Conservation (phyloP, 1,140 invertebrate genomes). For the Zaprionus camerounensis region DNA sequence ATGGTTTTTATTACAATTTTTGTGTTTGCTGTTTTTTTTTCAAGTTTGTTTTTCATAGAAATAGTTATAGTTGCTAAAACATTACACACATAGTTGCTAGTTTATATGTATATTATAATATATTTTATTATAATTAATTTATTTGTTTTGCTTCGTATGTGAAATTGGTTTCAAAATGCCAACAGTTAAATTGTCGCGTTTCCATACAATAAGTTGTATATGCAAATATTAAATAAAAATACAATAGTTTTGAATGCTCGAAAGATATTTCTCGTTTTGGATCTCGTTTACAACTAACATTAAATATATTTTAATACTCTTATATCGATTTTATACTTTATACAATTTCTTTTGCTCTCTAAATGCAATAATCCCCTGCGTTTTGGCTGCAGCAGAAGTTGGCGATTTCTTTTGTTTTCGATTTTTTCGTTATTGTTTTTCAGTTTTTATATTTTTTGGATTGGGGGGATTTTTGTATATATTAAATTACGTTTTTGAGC, state of each 20-base stretch:
- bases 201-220: slow-evolving; percentile 33
- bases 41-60: slow-evolving; percentile 61
- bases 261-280: slow-evolving; percentile 58
- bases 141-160: slow-evolving; percentile 71
- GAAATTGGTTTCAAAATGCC: slow-evolving; percentile 69
- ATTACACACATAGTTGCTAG: slow-evolving; percentile 76
- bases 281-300: slow-evolving; percentile 64
- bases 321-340: slow-evolving; percentile 64
- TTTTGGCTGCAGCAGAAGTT: slow-evolving; percentile 62
- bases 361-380: slow-evolving; percentile 73
- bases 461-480: slow-evolving; percentile 63
- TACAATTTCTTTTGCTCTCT: slow-evolving; percentile 69
- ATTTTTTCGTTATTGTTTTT: slow-evolving; percentile 27
- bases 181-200: slow-evolving; percentile 78
- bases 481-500: slow-evolving; percentile 80
- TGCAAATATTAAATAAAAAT: slow-evolving; percentile 77
- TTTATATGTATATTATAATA: slow-evolving; percentile 59
- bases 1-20: slow-evolving; percentile 71
- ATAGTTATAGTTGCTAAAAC: slow-evolving; percentile 79
- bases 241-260: slow-evolving; percentile 73
- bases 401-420: slow-evolving; percentile 46
- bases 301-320: slow-evolving; percentile 77
- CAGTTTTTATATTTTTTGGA: slow-evolving; percentile 28
- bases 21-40: slow-evolving; percentile 48
- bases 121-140: slow-evolving; percentile 50